Percentiles rank a stretch among this genome's conserved stretches.
Conservation (phyloP, 2,113 vertebrate species). For the Callipepla californica region DNA sequence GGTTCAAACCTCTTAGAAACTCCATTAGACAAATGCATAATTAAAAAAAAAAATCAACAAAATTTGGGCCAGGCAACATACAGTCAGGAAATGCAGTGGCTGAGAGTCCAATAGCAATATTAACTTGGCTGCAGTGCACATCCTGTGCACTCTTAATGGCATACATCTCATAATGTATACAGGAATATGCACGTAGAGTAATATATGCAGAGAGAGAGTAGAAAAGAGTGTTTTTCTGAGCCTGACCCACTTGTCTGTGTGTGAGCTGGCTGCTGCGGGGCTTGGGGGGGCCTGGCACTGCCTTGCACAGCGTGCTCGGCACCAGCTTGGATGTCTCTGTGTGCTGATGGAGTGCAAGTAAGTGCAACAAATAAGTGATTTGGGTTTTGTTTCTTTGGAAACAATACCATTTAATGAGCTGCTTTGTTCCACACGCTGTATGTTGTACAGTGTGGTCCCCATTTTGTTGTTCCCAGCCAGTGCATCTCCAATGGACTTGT, state of each 20-base stretch:
- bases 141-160: constrained; percentile 50
- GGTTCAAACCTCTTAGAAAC: not conserved
- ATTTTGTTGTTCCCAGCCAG: not conserved
- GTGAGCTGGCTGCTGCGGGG: not conserved
- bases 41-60: not conserved
- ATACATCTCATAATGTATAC: constrained; percentile 42
- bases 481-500: not conserved
- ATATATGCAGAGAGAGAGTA: not conserved
- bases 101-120: constrained; percentile 60
- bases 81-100: constrained; percentile 51
- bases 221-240: not conserved
- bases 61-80: not conserved
- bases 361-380: not conserved
- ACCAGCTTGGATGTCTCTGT: fast-evolving
- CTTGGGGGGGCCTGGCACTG: not conserved
- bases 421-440: not conserved
- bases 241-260: not conserved
- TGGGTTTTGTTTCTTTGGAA: not conserved
- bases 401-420: not conserved
- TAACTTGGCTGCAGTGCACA: constrained; percentile 54
- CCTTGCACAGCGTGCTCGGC: fast-evolving
- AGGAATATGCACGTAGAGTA: constrained; percentile 34
- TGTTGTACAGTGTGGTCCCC: not conserved
- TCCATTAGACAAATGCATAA: not conserved
- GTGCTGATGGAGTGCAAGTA: not conserved